A percentile compares a stretch with the other conserved stretches of the same genome.
These are phyloP conservation scores for Mechanitis mazaeus DNA, from an alignment of 2,888 invertebrate species.

Conservation along the genomic window DNA sequence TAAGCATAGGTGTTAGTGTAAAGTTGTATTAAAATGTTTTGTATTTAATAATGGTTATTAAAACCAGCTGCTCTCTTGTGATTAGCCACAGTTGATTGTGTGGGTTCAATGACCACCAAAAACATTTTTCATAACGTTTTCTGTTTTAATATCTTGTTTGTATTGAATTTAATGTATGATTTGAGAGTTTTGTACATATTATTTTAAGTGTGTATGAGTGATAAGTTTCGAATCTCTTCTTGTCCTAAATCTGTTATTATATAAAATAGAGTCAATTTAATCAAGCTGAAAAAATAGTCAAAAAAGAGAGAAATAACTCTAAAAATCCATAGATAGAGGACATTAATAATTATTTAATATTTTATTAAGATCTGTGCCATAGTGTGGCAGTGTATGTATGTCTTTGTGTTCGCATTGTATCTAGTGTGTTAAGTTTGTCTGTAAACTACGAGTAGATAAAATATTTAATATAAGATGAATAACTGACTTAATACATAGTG, in stretches of 20 bases:
- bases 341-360: constrained; percentile 49
- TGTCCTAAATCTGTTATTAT: constrained; percentile 52
- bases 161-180: constrained; percentile 61
- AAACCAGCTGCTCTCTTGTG: constrained; percentile 73
- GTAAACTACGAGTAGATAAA: constrained; percentile 64
- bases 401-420: constrained; percentile 63
- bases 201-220: constrained; percentile 72
- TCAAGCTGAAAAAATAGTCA: constrained; percentile 16
- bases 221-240: constrained; percentile 73
- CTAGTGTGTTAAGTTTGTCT: constrained; percentile 64
- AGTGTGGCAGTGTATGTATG: constrained; percentile 64
- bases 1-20: constrained; percentile 75
- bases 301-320: constrained; percentile 4
- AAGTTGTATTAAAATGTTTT: constrained; percentile 74
- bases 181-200: constrained; percentile 73
- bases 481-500: constrained; percentile 42
- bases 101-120: constrained; percentile 37
- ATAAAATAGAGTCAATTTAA: constrained; percentile 35
- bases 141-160: constrained; percentile 35
- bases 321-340: constrained; percentile 37
- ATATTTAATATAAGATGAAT: constrained; percentile 55
- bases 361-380: constrained; percentile 73
- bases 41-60: constrained; percentile 74
- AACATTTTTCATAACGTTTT: constrained; percentile 45
- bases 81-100: constrained; percentile 56